Evolutionary conservation across 2,113 vertebrate genomes (phyloP).

Genomic region (Sturnira hondurensis): DNA sequence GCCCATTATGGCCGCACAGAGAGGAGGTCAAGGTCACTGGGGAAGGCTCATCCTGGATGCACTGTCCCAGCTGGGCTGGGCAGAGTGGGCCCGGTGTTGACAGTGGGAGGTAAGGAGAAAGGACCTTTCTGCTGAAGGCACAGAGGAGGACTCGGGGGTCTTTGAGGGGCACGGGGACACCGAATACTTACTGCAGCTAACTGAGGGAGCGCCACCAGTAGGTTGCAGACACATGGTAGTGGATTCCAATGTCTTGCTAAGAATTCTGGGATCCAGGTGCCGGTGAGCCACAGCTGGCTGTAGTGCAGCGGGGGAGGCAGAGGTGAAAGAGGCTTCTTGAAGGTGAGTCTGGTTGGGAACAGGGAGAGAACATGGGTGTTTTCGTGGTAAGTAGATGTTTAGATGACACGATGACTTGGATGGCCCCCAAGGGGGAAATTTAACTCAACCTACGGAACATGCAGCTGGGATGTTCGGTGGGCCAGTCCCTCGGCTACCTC

Average conservation of each 20-base stretch:
- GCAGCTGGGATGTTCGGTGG: accelerated
- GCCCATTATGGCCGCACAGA: not conserved
- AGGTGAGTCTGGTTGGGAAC: not conserved
- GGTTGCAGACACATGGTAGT: not conserved
- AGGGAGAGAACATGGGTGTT: not conserved
- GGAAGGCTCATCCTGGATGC: no score
- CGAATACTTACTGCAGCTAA: not conserved
- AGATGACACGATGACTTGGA: no score
- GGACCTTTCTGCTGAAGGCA: not conserved
- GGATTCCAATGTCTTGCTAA: not conserved
- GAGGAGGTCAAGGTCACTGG: not conserved
- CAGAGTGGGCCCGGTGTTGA: not conserved
- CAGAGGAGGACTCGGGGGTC: not conserved
- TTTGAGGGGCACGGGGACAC: accelerated
- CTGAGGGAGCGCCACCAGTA: not conserved
- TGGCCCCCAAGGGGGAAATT: no score
- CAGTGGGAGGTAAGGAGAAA: not conserved
- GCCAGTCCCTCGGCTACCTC: not conserved
- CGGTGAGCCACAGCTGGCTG: not conserved
- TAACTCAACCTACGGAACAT: not conserved
- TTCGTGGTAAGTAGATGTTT: not conserved
- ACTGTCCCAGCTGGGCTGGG: no score
- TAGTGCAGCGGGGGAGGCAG: not conserved
- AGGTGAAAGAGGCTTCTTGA: not conserved
- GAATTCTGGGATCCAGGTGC: not conserved